phyloP scores from a whole-genome alignment of 2,113 vertebrate species.

The Athene noctua region DNA sequence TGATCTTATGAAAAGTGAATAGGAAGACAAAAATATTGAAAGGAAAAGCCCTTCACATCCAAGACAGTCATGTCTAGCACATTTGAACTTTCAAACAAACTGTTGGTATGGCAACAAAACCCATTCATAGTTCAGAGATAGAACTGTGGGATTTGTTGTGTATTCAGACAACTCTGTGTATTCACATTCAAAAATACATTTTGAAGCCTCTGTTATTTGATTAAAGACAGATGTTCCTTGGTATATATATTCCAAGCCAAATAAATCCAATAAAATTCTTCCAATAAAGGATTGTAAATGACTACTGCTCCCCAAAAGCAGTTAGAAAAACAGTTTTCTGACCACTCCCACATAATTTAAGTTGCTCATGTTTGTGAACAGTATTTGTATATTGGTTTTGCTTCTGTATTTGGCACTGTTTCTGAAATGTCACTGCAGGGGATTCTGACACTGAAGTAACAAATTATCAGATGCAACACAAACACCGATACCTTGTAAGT shows the following conservation, averaged over 20 bases:
- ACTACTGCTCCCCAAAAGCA: not conserved
- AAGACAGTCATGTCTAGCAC: not conserved
- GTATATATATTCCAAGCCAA: not conserved
- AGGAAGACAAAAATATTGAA: not conserved
- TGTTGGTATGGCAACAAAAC: slow-evolving; percentile 59
- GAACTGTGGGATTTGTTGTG: not conserved
- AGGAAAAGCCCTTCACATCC: not conserved
- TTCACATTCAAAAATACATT: not conserved
- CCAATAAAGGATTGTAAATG: not conserved
- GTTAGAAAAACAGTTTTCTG: not conserved
- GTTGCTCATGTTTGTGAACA: not conserved
- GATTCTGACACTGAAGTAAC: not conserved
- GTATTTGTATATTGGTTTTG: not conserved
- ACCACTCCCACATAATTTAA: not conserved
- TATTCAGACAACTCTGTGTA: not conserved
- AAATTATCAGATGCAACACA: not conserved
- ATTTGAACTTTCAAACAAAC: slow-evolving; percentile 46
- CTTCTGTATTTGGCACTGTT: not conserved
- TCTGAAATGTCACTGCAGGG: not conserved
- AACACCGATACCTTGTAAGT: not conserved
- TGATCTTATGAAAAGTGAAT: not conserved
- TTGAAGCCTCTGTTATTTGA: not conserved
- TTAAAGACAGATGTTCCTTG: not conserved
- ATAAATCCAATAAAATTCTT: not conserved
- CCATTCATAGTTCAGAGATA: slow-evolving; percentile 23